Conservation (phyloP, 35 echinoderm and acorn worm genomes). For the Lytechinus variegatus region DNA sequence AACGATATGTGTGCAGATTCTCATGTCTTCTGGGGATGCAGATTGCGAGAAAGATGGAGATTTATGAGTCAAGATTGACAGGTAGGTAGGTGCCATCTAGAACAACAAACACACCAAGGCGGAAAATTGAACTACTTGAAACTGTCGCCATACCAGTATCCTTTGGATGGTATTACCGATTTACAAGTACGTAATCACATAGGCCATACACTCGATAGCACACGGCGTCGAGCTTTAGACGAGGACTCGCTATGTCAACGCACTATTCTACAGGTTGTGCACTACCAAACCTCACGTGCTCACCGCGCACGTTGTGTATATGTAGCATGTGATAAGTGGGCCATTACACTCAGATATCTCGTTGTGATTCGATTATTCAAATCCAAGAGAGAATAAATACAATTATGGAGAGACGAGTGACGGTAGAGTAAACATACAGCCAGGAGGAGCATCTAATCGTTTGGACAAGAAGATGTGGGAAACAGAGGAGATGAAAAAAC, state of each 20-base stretch:
- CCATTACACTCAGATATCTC: conserved; percentile 40
- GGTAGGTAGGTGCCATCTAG: conserved; percentile 25
- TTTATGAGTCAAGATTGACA: conserved; percentile 27
- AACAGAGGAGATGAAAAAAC: neutral
- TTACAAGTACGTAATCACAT: conserved; percentile 40
- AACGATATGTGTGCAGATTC: neutral
- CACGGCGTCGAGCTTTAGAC: neutral
- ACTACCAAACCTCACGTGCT: neutral
- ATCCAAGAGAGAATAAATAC: conserved; percentile 40
- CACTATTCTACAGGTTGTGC: conserved; percentile 1
- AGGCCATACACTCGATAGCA: conserved; percentile 19
- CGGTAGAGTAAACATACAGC: conserved; percentile 27
- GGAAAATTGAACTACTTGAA: conserved; percentile 49
- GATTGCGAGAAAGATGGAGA: conserved; percentile 11
- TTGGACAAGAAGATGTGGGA: neutral
- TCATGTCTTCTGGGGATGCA: neutral
- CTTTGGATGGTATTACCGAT: neutral
- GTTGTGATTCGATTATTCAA: conserved; percentile 43
- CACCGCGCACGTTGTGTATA: conserved; percentile 21
- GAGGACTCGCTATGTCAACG: conserved; percentile 13
- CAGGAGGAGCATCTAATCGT: conserved; percentile 36
- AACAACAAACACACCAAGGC: conserved; percentile 35
- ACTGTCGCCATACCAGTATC: conserved; percentile 44
- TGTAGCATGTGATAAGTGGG: conserved; percentile 37
- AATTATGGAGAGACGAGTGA: conserved; percentile 42